These are phyloP conservation scores for Schizopygopsis pylzovi DNA, from an alignment of 2,797 vertebrate species.

Conservation along the genomic window DNA sequence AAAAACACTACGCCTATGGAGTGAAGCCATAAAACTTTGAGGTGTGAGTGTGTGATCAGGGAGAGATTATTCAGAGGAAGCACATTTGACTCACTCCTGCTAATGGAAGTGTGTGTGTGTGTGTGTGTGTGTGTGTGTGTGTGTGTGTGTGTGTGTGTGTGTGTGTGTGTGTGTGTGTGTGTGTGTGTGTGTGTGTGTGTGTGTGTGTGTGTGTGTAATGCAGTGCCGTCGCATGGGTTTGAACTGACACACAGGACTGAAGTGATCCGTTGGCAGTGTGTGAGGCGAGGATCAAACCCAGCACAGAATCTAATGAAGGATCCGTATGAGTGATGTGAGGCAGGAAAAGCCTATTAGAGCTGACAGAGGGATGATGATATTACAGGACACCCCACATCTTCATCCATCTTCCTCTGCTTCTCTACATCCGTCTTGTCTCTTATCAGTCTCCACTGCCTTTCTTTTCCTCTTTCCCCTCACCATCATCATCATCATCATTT, in stretches of 20 bases:
- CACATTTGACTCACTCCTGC: neutral
- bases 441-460: slow-evolving; percentile 49
- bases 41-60: too few species aligned
- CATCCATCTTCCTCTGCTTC: slow-evolving; percentile 82
- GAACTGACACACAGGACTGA: neutral
- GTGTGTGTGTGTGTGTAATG: slow-evolving; percentile 18
- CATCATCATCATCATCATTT: slow-evolving; percentile 25
- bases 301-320: slow-evolving; percentile 95
- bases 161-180: slow-evolving; percentile 16
- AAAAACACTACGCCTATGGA: too few species aligned
- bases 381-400: slow-evolving; percentile 97
- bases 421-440: slow-evolving; percentile 52
- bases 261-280: neutral
- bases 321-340: slow-evolving; percentile 99
- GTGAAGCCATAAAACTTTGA: too few species aligned
- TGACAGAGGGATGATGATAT: slow-evolving; percentile 99
- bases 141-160: neutral
- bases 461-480: slow-evolving; percentile 40
- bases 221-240: neutral
- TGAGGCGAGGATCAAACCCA: slow-evolving; percentile 11
- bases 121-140: neutral
- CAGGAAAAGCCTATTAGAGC: slow-evolving; percentile 99
- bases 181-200: slow-evolving; percentile 11
- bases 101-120: neutral
- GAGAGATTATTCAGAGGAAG: neutral